Evolutionary conservation across 1,140 invertebrate species (phyloP), one percentile per base, ranked within the genome.

Genomic region (Copidosoma floridanum): DNA sequence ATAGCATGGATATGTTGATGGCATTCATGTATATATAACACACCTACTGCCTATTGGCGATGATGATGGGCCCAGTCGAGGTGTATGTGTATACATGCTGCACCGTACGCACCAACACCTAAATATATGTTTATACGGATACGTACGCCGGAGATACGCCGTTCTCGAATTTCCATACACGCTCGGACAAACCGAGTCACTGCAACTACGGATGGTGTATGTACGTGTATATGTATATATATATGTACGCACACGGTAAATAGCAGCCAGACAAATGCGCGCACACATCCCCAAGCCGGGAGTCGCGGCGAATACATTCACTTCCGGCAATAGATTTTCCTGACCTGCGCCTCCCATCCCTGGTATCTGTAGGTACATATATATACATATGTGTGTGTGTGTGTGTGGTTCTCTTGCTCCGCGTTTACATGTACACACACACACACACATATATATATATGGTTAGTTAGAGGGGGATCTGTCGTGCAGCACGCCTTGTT

Each of bases 311-410:
- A 72, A 76, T 77, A 74, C 75, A 78, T 71, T 74, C 71, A 75
- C 76, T 78, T 78, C 77, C 77, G 77, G 77, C 72, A 79, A 79
- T 79, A 79, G 75, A 79, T 79, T 79, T 78, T 67, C 74, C 70
- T 68, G 69, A 63, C 66, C 53, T 26, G 29, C 6, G 29, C 65
- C 4, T 55, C 50, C 38, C 41, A n/a, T n/a, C 56, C 55, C 60
- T 43, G 54, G 46, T 47, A 63, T 24, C 41, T 68, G 64, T 56
- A 67, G 64, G 65, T 43, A 69, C 68, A 67, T 74, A 76, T n/a
- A n/a, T n/a, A n/a, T n/a, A n/a, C n/a, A n/a, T n/a, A n/a, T n/a
- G n/a, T n/a, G n/a, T n/a, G n/a, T n/a, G n/a, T n/a, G n/a, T n/a
- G n/a, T n/a, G n/a, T n/a, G n/a, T n/a, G n/a, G n/a, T n/a, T n/a